Base-by-base conservation (phyloP, 2,797 vertebrate genomes). In the Heterohyrax brucei region DNA sequence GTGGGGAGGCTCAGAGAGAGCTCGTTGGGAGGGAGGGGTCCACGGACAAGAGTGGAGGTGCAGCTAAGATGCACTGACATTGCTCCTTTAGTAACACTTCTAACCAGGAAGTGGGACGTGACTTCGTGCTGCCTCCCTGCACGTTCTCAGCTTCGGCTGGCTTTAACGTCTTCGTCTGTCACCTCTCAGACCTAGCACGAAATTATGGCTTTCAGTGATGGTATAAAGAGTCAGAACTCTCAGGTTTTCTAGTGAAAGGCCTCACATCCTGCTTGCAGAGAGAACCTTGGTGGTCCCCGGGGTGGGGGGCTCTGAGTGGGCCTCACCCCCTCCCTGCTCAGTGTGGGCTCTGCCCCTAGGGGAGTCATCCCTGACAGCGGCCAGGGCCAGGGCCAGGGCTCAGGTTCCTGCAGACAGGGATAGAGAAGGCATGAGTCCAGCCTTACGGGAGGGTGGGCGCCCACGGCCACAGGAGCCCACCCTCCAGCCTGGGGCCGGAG, bases 261-360 rank as follows among this genome's bases (percentile, higher is more conserved):
- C 24, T 28, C 0, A 0, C 14, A 7, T 10, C 33, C 26, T 7
- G 1, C 2, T 1, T 4, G 76, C 56, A 21, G 46, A 53, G 66
- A 0, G 8, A 1, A 14, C 48, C 59, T 28, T 2, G 9, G 33
- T 6, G 28, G 61, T 7, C 46, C 22, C 44, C 26, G 7, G 26
- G 19, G 0, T 1, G 9, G 14, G 21, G 59, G 4, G 59, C 59
- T 39, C 61, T 0, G 21, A 13, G 7, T 8, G 1, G 39, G 39
- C 39, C 39, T 39, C 39, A 39, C 39, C 39, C 39, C 39, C 39
- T 39, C 39, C 39, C 39, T 39, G 39, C 39, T 39, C 39, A 39
- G 39, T 39, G 39, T 39, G 39, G 39, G 39, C 39, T 39, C 39
- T 39, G 39, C 39, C 39, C 39, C 39, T 39, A 39, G 3, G 39